Conservation (phyloP, 2,113 vertebrate genomes). For the Tachuris rubrigastra region DNA sequence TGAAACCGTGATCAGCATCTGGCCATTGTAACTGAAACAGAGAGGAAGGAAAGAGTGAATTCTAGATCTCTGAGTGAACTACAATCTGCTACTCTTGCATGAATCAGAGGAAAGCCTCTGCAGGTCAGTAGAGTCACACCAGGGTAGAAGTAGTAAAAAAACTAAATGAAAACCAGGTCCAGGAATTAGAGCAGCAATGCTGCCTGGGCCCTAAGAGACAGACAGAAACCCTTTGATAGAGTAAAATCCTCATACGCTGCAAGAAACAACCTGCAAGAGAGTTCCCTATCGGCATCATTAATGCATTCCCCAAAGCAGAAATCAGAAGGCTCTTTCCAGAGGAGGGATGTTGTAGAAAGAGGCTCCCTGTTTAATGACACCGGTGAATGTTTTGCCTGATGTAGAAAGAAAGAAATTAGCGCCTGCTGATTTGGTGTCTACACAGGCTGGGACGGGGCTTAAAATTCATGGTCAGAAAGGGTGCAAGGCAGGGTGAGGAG, state of each 20-base stretch:
- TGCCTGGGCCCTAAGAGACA: conserved; percentile 9
- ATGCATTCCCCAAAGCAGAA: conserved; percentile 59
- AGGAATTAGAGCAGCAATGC: conserved; percentile 35
- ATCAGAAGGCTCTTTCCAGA: conserved; percentile 36
- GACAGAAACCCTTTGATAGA: conserved; percentile 30
- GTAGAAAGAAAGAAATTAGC: neutral
- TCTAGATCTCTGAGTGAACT: neutral
- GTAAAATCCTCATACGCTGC: neutral
- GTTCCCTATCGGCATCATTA: conserved; percentile 53
- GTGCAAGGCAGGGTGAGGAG: neutral
- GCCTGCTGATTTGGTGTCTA: neutral
- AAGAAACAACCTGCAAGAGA: conserved; percentile 7
- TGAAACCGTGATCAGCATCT: neutral
- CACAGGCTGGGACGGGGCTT: neutral
- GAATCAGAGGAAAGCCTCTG: neutral
- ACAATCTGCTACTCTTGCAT: neutral
- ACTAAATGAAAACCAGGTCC: neutral
- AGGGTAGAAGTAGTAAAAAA: neutral
- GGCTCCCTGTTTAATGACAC: conserved; percentile 3
- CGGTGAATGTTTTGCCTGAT: neutral
- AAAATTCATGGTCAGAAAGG: neutral
- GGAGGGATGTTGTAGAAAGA: neutral
- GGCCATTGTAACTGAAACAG: neutral
- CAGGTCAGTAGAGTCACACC: neutral
- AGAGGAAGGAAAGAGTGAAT: neutral